Percentiles rank a stretch among this genome's conserved stretches.
Evolutionary conservation across 2,888 invertebrate species (phyloP).

Genomic region (Agrotis exclamationis): DNA sequence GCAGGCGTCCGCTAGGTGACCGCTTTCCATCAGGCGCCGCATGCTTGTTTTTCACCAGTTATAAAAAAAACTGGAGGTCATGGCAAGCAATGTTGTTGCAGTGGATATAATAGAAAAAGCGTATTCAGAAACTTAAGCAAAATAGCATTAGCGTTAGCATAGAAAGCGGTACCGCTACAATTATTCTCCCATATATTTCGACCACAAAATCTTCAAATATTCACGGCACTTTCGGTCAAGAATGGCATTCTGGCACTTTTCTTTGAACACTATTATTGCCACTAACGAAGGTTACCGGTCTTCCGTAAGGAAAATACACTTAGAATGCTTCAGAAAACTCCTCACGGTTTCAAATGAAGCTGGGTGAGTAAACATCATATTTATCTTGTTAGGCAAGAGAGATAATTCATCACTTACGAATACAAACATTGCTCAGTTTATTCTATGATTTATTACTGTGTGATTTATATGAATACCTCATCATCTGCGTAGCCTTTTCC

Average conservation of each 20-base stretch:
- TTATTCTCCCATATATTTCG: constrained; percentile 67
- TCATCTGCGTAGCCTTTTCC: no score
- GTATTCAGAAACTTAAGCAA: not conserved
- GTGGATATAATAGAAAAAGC: no score
- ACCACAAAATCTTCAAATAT: constrained; percentile 78
- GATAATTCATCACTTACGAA: constrained; percentile 11
- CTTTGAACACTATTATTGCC: constrained; percentile 80
- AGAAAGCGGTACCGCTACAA: constrained; percentile 1
- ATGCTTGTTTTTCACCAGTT: no score
- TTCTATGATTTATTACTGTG: no score
- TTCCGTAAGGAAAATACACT: constrained; percentile 51
- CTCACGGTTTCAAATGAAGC: constrained; percentile 38
- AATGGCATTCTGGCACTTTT: constrained; percentile 86
- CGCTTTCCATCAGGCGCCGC: no score
- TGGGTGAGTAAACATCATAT: constrained; percentile 39
- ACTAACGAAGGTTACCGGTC: constrained; percentile 65
- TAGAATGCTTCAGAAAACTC: constrained; percentile 43
- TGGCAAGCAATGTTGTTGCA: no score
- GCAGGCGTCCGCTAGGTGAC: no score
- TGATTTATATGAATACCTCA: no score
- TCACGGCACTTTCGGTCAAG: constrained; percentile 82
- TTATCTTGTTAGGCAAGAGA: constrained; percentile 32
- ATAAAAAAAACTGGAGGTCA: no score
- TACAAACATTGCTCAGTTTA: not conserved
- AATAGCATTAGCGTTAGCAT: not conserved